Base-by-base conservation (phyloP, 2,888 invertebrate species). In the Pilophorus perplexus region DNA sequence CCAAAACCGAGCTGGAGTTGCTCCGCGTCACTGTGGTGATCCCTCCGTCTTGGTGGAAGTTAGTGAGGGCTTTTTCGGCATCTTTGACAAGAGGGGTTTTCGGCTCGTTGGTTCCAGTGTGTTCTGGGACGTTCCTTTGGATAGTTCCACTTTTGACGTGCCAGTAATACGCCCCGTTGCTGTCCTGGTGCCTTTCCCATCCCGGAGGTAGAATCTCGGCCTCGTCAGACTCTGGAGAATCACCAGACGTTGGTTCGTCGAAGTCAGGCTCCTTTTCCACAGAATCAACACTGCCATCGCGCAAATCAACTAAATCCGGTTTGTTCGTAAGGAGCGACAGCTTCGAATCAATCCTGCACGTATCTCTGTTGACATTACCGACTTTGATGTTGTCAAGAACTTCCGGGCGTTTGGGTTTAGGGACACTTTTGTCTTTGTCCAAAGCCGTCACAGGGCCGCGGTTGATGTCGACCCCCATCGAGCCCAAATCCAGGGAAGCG, bases 101-200 rank as follows among this genome's bases (percentile, higher is more conserved):
- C 16, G 77, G 75, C 69, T 79, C 79, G 76, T 77, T 76, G 75
- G 81, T 81, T 70, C 79, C 77, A 71, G 48, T 55, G 6, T 64
- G 50, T 71, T 80, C 79, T 10, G 90, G 92, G 66, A 86, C 86
- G 78, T 96, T 93, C 71, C 96, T 83, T 78, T 96, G 96, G 75
- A 96, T 96, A 6, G 94, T 96, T n/a, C 97, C 97, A 75, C 93
- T 94, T 79, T 95, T 95, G 77, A 97, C 94, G 81, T 97, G 97
- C 96, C 96, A 96, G 79, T 93, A 97, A 78, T 97, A 96, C 0
- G 92, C 89, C 14, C 93, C 93, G 76, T 92, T 90, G 75, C 89
- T 90, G 79, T 94, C 93, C 83, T 95, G 93, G 79, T 95, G 94
- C 77, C 88, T 90, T 80, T 96, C 94, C 96, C 95, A 96, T 1